Evolutionary conservation across 2,113 vertebrate genomes (phyloP).

Genomic region (Chaetura pelagica): DNA sequence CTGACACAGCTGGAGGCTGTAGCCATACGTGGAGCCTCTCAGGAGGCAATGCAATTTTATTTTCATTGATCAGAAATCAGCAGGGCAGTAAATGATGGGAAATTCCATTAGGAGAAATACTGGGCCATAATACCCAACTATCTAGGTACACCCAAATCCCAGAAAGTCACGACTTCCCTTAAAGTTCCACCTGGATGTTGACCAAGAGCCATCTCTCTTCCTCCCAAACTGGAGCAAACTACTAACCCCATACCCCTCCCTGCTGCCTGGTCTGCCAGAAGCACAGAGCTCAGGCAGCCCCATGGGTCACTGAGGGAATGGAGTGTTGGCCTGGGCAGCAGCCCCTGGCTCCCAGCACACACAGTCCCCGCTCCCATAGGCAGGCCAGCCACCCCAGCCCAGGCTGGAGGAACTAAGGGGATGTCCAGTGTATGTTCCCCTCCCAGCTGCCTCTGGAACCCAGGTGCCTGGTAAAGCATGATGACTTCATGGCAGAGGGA

Average conservation of each 20-base stretch:
- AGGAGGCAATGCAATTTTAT: slow-evolving; percentile 88
- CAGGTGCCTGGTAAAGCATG: rapidly evolving
- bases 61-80: slow-evolving; percentile 91
- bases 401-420: neutral
- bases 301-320: neutral
- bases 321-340: neutral
- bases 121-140: slow-evolving; percentile 68
- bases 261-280: neutral
- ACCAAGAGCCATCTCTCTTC: neutral
- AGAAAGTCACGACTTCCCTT: slow-evolving; percentile 14
- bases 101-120: slow-evolving; percentile 84
- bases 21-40: slow-evolving; percentile 81
- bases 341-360: rapidly evolving
- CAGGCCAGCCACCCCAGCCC: neutral
- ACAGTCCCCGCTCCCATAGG: neutral
- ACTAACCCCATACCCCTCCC: neutral
- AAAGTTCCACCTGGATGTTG: neutral
- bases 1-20: slow-evolving; percentile 85
- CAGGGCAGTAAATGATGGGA: slow-evolving; percentile 88
- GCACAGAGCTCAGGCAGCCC: neutral
- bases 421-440: neutral
- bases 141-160: slow-evolving; percentile 58
- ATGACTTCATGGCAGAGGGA: neutral
- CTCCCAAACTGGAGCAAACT: neutral
- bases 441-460: rapidly evolving